Percentiles rank a stretch among this genome's conserved stretches.
These are phyloP conservation scores for Diaprepes abbreviatus DNA, from an alignment of 2,888 invertebrate genomes.

Conservation along the genomic window DNA sequence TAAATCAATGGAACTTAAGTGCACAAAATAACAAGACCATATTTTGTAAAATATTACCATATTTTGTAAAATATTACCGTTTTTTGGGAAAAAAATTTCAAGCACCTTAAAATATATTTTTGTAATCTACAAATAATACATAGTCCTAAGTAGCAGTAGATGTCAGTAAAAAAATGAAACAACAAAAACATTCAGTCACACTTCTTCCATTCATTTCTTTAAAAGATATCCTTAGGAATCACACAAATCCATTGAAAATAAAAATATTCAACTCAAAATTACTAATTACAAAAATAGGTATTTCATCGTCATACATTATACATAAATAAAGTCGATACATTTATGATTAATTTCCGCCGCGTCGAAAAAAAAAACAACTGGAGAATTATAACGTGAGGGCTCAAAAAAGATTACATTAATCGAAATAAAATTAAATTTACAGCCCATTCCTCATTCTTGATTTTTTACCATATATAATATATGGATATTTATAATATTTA, in stretches of 20 bases:
- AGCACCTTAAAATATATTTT: slow-evolving; percentile 54
- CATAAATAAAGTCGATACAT: slow-evolving; percentile 22
- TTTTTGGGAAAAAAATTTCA: slow-evolving; percentile 47
- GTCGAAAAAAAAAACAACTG: slow-evolving; percentile 28
- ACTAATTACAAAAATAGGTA: slow-evolving; percentile 48
- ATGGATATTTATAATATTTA: slow-evolving; percentile 44
- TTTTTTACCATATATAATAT: slow-evolving; percentile 12
- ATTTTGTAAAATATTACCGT: neutral
- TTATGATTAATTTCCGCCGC: slow-evolving; percentile 20
- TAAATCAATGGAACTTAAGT: neutral
- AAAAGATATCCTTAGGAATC: slow-evolving; percentile 51
- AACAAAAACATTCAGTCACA: slow-evolving; percentile 36
- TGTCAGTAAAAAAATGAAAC: slow-evolving; percentile 45
- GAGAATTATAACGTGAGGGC: slow-evolving; percentile 46
- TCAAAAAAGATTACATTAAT: slow-evolving; percentile 15
- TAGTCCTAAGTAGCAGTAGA: slow-evolving; percentile 45
- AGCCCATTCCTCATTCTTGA: slow-evolving; percentile 18
- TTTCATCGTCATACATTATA: slow-evolving; percentile 31
- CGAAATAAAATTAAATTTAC: slow-evolving; percentile 15
- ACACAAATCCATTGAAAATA: slow-evolving; percentile 43
- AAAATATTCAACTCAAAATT: slow-evolving; percentile 35
- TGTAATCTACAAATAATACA: slow-evolving; percentile 55
- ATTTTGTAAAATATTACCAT: slow-evolving; percentile 4
- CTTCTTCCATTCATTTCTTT: slow-evolving; percentile 35
- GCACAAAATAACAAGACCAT: neutral